phyloP scores from a whole-genome alignment of 2,113 vertebrate genomes.

The Pitta sordida region DNA sequence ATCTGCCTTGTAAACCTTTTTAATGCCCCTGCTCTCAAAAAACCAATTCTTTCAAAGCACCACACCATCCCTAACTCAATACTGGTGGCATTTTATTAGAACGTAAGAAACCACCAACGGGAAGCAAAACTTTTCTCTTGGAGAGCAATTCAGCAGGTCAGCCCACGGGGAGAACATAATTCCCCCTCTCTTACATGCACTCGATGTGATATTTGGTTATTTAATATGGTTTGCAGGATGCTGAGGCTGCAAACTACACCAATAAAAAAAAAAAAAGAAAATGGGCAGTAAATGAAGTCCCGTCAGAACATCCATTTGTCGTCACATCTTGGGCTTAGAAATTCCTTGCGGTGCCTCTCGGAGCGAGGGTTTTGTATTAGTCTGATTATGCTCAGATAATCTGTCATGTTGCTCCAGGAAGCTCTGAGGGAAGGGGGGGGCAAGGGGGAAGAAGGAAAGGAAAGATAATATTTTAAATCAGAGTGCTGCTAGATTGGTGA shows the following conservation, averaged over 20 bases:
- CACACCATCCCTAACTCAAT: not conserved
- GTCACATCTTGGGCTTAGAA: not conserved
- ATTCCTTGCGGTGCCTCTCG: not conserved
- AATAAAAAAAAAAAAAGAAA: not conserved
- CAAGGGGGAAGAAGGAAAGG: not conserved
- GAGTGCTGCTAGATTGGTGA: slow-evolving; percentile 35
- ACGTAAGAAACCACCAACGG: not conserved
- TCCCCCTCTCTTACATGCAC: not conserved
- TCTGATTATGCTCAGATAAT: slow-evolving; percentile 57
- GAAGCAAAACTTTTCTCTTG: not conserved
- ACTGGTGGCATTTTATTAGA: not conserved
- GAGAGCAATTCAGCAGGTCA: not conserved
- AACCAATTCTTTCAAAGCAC: not conserved
- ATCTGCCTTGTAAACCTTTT: not conserved
- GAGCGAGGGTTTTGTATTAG: not conserved
- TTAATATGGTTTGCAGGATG: not conserved
- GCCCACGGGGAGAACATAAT: accelerated
- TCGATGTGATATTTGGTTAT: accelerated
- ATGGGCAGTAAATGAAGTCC: not conserved
- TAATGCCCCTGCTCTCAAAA: not conserved
- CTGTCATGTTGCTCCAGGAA: slow-evolving; percentile 19
- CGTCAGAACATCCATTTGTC: not conserved
- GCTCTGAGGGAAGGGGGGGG: not conserved
- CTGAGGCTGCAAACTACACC: not conserved
- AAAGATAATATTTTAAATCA: slow-evolving; percentile 52